phyloP scores from a whole-genome alignment of 2,888 invertebrate genomes.

The Pinctada fucata region DNA sequence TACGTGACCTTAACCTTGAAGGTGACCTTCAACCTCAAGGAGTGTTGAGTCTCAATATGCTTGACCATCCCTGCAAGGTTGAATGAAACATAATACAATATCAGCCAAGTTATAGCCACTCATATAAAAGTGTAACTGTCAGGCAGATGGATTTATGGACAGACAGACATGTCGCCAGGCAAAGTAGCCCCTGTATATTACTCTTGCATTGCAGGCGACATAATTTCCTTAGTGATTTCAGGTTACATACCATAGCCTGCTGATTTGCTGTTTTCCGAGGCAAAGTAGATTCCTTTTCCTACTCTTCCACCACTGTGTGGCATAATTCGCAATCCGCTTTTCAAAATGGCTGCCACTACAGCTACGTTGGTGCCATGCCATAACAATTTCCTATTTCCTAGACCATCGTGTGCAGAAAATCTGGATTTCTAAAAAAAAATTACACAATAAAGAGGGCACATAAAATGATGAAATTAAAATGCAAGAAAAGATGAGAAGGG shows the following conservation, averaged over 20 bases:
- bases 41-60: too few relatives aligned
- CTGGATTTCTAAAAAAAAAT: slow-evolving; percentile 58
- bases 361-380: slow-evolving; percentile 79
- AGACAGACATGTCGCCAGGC: too few relatives aligned
- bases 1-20: too few relatives aligned
- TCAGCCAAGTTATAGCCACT: too few relatives aligned
- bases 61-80: too few relatives aligned
- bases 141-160: too few relatives aligned
- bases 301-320: slow-evolving; percentile 78
- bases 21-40: too few relatives aligned
- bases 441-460: background rate
- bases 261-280: slow-evolving; percentile 77
- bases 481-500: background rate
- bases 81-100: too few relatives aligned
- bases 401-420: slow-evolving; percentile 69
- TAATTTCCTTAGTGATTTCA: too few relatives aligned
- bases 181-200: too few relatives aligned
- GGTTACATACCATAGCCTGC: slow-evolving; percentile 77
- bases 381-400: slow-evolving; percentile 75
- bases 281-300: slow-evolving; percentile 78
- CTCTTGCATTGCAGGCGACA: too few relatives aligned
- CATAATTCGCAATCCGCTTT: slow-evolving; percentile 78
- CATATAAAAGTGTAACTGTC: too few relatives aligned
- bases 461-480: background rate
- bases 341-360: slow-evolving; percentile 78